These are phyloP conservation scores for Brachyptera putata DNA, from an alignment of 2,888 invertebrate genomes.

Conservation along the genomic window DNA sequence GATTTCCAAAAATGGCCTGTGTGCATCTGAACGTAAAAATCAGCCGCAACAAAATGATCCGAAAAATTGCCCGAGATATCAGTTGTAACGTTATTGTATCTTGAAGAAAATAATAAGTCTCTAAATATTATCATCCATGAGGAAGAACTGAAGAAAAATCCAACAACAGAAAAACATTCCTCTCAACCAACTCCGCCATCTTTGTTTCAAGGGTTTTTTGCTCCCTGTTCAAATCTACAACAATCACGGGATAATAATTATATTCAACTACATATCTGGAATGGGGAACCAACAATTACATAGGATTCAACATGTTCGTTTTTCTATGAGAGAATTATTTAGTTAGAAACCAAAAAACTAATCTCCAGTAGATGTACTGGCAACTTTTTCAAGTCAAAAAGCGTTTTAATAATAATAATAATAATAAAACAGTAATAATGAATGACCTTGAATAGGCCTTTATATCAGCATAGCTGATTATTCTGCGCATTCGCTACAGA, in stretches of 20 bases:
- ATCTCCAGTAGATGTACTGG: constrained; percentile 34
- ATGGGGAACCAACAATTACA: constrained; percentile 32
- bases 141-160: constrained; percentile 13
- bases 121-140: constrained; percentile 17
- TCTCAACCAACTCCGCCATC: constrained; percentile 33
- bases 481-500: too few relatives aligned
- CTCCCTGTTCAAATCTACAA: constrained; percentile 34
- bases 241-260: constrained; percentile 33
- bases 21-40: constrained; percentile 28
- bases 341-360: constrained; percentile 30
- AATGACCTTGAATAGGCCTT: background rate
- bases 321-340: constrained; percentile 30
- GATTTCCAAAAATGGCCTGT: constrained; percentile 32
- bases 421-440: background rate
- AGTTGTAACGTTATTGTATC: too few relatives aligned
- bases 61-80: constrained; percentile 18
- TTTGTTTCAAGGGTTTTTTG: constrained; percentile 30
- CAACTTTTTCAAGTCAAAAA: constrained; percentile 30
- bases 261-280: constrained; percentile 29
- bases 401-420: constrained; percentile 23
- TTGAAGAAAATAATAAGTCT: too few relatives aligned
- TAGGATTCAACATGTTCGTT: constrained; percentile 34
- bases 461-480: too few relatives aligned
- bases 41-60: constrained; percentile 9
- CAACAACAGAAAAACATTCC: constrained; percentile 34